Evolutionary conservation across 2,888 invertebrate species (phyloP).

Genomic region (Punctoribates punctum): DNA sequence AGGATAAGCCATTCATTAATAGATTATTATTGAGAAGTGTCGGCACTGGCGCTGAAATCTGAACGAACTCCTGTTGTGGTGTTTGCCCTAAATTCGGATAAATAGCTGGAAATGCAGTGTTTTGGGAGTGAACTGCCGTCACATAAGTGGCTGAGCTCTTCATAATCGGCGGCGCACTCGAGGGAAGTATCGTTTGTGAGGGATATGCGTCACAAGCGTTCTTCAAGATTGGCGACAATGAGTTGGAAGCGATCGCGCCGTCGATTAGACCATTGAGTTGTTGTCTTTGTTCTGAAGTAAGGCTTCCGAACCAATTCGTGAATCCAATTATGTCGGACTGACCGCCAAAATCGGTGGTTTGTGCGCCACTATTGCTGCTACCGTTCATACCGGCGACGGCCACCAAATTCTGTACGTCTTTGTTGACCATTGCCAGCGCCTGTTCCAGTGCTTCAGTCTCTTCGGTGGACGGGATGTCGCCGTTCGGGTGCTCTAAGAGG

Average conservation of each 20-base stretch:
- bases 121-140: neutral
- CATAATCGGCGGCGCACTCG: neutral
- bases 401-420: conserved; percentile 50
- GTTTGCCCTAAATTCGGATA: conserved; percentile 12
- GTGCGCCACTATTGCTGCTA: neutral
- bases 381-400: conserved; percentile 34
- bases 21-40: conserved; percentile 1
- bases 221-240: conserved; percentile 39
- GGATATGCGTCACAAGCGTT: conserved; percentile 33
- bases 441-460: conserved; percentile 84
- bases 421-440: conserved; percentile 71
- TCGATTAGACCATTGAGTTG: conserved; percentile 42
- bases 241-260: conserved; percentile 38
- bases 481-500: conserved; percentile 63
- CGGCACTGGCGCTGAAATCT: neutral
- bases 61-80: neutral
- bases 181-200: neutral
- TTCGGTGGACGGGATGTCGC: conserved; percentile 69
- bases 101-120: conserved; percentile 13
- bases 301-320: conserved; percentile 15
- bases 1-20: conserved; percentile 32
- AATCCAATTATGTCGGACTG: conserved; percentile 13
- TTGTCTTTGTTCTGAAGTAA: conserved; percentile 41
- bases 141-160: neutral
- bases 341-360: neutral